Evolutionary conservation across 2,888 invertebrate genomes (phyloP), one percentile per base, ranked within the genome.

Genomic region (Cepaea hortensis): DNA sequence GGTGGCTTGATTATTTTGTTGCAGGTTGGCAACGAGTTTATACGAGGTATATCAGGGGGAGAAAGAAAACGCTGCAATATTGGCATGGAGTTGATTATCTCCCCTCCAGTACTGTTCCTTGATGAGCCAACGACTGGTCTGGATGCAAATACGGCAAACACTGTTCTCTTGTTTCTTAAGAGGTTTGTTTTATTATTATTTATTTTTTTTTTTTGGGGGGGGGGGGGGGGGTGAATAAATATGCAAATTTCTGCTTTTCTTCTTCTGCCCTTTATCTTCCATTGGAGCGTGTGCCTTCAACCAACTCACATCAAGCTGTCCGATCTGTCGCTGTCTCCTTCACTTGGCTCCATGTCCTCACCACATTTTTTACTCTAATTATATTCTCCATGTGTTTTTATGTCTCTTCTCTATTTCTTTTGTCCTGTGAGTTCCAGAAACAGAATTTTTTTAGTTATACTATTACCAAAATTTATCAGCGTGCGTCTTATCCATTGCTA

Each of bases 81-180:
- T 85, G 94, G 94, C 18, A 94, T 94, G 94, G 94, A 94, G 90
- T 89, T 94, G 90, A 93, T 94, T 86, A 94, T 93, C 85, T 92
- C 92, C 79, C 94, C 94, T 73, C 91, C 92, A 23, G 92, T 94
- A 13, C 91, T 94, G 15, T 94, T 94, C 86, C 91, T 94, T 23
- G 94, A 94, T 90, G 94, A 94, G 89, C 94, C 94, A 68, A 94
- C 94, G n/a, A 94, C 94, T 80, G 94, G 94, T 3, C 92, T 94
- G 35, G 94, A 94, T 90, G 93, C 94, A 73, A 93, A 91, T 87
- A 94, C 94, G 9, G 94, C 94, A 15, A 93, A 93, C 86, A 92
- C 93, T 82, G 94, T 94, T 83, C 93, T 94, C 92, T 80, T 91
- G 61, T 90, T 93, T 18, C 90, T 94, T 20, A 91, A 91, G 88